Base-by-base conservation (phyloP, 1,140 invertebrate genomes). In the Cydia fagiglandana region DNA sequence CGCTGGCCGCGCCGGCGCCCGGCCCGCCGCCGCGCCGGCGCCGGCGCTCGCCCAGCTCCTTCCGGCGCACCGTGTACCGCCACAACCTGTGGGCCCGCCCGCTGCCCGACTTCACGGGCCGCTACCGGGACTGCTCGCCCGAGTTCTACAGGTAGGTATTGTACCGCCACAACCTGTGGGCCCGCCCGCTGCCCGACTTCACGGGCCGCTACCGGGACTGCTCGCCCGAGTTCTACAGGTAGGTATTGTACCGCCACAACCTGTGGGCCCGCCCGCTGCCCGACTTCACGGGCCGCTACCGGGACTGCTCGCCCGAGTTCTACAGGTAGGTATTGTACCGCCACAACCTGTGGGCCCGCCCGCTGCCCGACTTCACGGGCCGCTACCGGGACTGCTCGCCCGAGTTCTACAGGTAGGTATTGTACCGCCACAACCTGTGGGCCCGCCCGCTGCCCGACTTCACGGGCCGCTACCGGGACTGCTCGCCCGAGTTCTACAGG, bases 161-260 rank as follows among this genome's bases (percentile, higher is more conserved):
- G 66, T 98, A 98, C 88, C 93, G 94, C n/a, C 93, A 95, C 74
- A 95, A 96, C 86, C 88, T 97, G 76, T 97, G 96, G 95, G 96
- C 97, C 5, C 86, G 93, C 64, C 94, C 95, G 1, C 90, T 96
- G 66, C 93, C 94, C 15, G 95, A 96, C 88, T 86, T 95, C 80
- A 95, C 95, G 28, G 95, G 95, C 15, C 89, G 95, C 38, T 95
- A 94, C 79, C 92, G 97, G n/a, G 95, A 97, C 82, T 95, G 95
- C 79, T 95, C 95, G 28, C 96, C 97, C 0, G 93, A 95, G 61
- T 97, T 97, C 92, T 97, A 95, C 83, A 94, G 96, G 94, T 96
- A 90, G 81, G 81, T n/a, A n/a, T n/a, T 98, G 66, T 98, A 98
- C 88, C 93, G 94, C n/a, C 93, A 95, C 74, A 95, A 96, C 86